These are phyloP conservation scores for Narcine bancroftii DNA, from an alignment of 2,113 vertebrate species.

Conservation along the genomic window DNA sequence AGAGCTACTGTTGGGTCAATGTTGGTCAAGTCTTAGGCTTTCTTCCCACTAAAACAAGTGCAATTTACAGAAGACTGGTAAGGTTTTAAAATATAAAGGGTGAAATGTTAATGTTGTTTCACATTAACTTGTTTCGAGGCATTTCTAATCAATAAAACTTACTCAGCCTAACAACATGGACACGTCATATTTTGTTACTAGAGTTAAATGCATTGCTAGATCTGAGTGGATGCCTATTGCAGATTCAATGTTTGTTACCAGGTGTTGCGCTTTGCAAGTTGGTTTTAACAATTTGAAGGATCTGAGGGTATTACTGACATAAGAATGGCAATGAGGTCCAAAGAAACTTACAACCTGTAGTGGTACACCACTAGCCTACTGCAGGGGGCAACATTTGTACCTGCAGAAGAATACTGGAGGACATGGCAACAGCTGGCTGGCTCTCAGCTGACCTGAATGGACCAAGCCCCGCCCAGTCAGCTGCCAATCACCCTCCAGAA, in stretches of 20 bases:
- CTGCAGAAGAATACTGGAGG: too few species aligned
- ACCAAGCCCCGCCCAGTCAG: too few species aligned
- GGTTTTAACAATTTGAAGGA: not conserved
- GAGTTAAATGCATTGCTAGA: not conserved
- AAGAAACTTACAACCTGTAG: not conserved
- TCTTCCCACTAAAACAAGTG: not conserved
- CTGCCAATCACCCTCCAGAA: too few species aligned
- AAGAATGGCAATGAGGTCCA: not conserved
- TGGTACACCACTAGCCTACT: too few species aligned
- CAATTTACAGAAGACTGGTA: not conserved
- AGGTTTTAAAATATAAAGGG: not conserved
- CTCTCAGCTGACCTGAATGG: too few species aligned
- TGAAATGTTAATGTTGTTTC: not conserved
- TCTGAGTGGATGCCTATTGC: not conserved
- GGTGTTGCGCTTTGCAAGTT: not conserved
- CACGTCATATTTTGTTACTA: not conserved
- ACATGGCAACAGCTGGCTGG: too few species aligned
- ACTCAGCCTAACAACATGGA: not conserved
- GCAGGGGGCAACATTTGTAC: too few species aligned
- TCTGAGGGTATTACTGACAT: not conserved
- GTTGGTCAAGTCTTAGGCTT: not conserved
- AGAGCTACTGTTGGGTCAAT: not conserved
- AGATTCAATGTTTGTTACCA: not conserved
- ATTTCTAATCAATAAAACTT: not conserved
- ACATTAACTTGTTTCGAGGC: not conserved